Percentiles rank a stretch among this genome's conserved stretches.
phyloP scores from a whole-genome alignment of 2,888 invertebrate genomes.

The Lissonota sp. region DNA sequence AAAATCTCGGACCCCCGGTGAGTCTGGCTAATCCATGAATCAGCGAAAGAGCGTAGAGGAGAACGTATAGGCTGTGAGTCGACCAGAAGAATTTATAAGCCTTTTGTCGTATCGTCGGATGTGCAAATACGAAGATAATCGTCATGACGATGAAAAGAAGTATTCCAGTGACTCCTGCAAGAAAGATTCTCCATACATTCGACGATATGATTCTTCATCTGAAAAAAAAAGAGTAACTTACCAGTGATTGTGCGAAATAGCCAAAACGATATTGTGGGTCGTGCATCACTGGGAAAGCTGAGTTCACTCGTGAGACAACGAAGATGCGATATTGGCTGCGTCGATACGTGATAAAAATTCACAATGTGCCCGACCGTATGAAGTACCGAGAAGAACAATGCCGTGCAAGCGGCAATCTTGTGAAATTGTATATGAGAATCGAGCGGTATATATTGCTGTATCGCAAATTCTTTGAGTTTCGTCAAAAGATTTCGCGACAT shows the following conservation, averaged over 20 bases:
- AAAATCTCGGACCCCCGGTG: conserved; percentile 96
- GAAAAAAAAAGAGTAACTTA: conserved; percentile 76
- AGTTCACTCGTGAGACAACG: conserved; percentile 97
- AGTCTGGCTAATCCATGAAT: conserved; percentile 96
- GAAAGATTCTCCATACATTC: background rate
- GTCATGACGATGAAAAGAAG: conserved; percentile 95
- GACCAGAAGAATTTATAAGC: conserved; percentile 98
- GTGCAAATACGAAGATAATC: conserved; percentile 98
- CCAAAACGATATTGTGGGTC: conserved; percentile 98
- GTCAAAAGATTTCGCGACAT: conserved; percentile 97
- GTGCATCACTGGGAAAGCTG: conserved; percentile 96
- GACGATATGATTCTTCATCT: background rate
- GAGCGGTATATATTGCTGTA: conserved; percentile 96
- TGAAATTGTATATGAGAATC: conserved; percentile 99
- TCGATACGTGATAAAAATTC: conserved; percentile 98
- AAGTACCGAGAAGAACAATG: conserved; percentile 95
- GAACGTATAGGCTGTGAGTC: conserved; percentile 95
- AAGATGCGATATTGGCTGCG: conserved; percentile 96
- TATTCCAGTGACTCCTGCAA: conserved; percentile 93
- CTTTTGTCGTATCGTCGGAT: conserved; percentile 95
- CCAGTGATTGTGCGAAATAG: conserved; percentile 97
- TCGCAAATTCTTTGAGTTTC: conserved; percentile 96
- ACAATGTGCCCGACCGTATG: conserved; percentile 98
- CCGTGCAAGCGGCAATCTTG: conserved; percentile 98
- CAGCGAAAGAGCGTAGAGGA: conserved; percentile 93